Evolutionary conservation across 2,888 invertebrate species (phyloP), one percentile per base, ranked within the genome.

Genomic region (Ommatoiulus sabulosus): DNA sequence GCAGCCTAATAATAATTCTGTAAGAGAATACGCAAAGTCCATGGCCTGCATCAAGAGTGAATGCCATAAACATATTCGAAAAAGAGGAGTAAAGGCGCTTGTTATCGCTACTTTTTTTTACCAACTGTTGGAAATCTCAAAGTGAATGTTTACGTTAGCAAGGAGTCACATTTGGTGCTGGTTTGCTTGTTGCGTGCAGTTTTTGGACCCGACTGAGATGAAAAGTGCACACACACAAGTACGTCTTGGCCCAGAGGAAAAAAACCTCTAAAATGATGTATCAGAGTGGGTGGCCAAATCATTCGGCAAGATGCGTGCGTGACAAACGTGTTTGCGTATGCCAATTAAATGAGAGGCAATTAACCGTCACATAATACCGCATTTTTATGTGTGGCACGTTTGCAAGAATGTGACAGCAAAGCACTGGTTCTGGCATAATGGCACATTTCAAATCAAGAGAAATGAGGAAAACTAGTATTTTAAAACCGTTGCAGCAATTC

Each of bases 121-220:
- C 72, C 20, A 72, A 72, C 72, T 20, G 72, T 72, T 72, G 72
- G 72, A 72, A 72, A 72, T 72, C 72, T 72, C 72, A 72, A 72
- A 72, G 72, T 72, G 72, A 72, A 72, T 72, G 72, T 72, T 72
- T 72, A 72, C 72, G 20, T 72, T 72, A 72, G 72, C 72, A 72
- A 17, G 72, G 72, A 72, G 72, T 72, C 72, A 72, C 72, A 72
- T 72, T 72, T 72, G 72, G 72, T 72, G 72, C 72, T 72, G 72
- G 72, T 72, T 72, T 72, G n/a, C n/a, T n/a, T n/a, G n/a, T n/a
- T n/a, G 72, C 72, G 72, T 8, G 72, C 72, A 72, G 10, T 72
- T 72, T 72, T 72, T 72, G n/a, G 72, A 72, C 72, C 72, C 72
- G 10, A 20, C 20, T 20, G 72, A 72, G 72, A 72, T 72, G 24